These are phyloP conservation scores for Cyanistes caeruleus DNA, from an alignment of 2,113 vertebrate genomes.

Conservation along the genomic window DNA sequence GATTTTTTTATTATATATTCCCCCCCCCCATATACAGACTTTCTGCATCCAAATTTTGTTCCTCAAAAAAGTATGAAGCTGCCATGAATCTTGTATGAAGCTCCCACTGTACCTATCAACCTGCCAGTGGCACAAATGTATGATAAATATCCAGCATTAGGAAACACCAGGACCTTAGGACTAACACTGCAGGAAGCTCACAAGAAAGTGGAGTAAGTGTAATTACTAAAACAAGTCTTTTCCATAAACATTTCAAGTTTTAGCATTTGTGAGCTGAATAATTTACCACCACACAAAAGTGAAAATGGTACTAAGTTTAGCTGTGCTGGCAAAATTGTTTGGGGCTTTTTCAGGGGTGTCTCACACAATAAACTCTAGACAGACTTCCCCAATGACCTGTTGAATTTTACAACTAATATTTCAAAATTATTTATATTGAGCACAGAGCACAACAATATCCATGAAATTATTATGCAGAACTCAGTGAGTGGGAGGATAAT, in stretches of 20 bases:
- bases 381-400: background rate
- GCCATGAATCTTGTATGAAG: conserved; percentile 20
- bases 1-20: background rate
- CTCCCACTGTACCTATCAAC: background rate
- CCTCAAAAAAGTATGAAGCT: background rate
- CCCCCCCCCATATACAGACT: background rate
- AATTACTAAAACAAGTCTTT: conserved; percentile 39
- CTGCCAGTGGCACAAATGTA: background rate
- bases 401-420: conserved; percentile 2
- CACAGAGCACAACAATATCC: conserved; percentile 12
- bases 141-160: conserved; percentile 10
- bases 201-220: background rate
- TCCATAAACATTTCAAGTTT: conserved; percentile 16
- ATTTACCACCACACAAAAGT: conserved; percentile 16
- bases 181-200: background rate
- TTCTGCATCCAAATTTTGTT: background rate
- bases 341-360: background rate
- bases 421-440: background rate
- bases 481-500: conserved; percentile 20
- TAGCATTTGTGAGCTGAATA: conserved; percentile 25
- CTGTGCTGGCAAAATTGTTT: background rate
- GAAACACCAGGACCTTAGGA: conserved; percentile 21
- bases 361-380: background rate
- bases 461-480: conserved; percentile 45
- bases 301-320: background rate